Evolutionary conservation across 2,888 invertebrate genomes (phyloP), one percentile per base, ranked within the genome.

Genomic region (Pammene aurita): DNA sequence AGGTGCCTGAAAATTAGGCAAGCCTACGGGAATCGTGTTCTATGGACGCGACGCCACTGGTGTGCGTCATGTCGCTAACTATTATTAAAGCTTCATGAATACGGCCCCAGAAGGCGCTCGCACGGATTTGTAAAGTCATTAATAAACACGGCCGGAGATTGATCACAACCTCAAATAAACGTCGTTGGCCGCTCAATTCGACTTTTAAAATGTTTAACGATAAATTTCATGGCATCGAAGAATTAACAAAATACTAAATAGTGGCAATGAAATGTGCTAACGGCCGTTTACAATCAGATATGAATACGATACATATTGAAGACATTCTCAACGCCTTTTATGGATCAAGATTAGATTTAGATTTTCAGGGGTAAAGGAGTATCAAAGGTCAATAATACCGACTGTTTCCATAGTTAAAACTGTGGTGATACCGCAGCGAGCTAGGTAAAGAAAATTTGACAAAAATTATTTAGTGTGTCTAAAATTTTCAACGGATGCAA

Each of bases 61-160:
- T n/a, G n/a, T n/a, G n/a, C n/a, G n/a, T n/a, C n/a, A n/a, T n/a
- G n/a, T n/a, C n/a, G n/a, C n/a, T n/a, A n/a, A n/a, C n/a, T n/a
- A n/a, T n/a, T n/a, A n/a, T n/a, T n/a, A n/a, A n/a, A n/a, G n/a
- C n/a, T n/a, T n/a, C n/a, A n/a, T n/a, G n/a, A n/a, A n/a, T n/a
- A n/a, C n/a, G n/a, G n/a, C n/a, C n/a, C n/a, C n/a, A n/a, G n/a
- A n/a, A n/a, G n/a, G n/a, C n/a, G n/a, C n/a, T n/a, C n/a, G n/a
- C n/a, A n/a, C n/a, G n/a, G n/a, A n/a, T 65, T 65, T 65, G 48
- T 61, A 54, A 61, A 54, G 56, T 41, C 61, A 41, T 56, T 34
- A 55, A 62, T 67, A 62, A 55, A 61, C 61, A 62, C 55, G 26
- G 55, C 35, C 34, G 14, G 38, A 48, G 67, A 67, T 67, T 55